Conservation (phyloP, 2,888 invertebrate species). For the Allophyes oxyacanthae region DNA sequence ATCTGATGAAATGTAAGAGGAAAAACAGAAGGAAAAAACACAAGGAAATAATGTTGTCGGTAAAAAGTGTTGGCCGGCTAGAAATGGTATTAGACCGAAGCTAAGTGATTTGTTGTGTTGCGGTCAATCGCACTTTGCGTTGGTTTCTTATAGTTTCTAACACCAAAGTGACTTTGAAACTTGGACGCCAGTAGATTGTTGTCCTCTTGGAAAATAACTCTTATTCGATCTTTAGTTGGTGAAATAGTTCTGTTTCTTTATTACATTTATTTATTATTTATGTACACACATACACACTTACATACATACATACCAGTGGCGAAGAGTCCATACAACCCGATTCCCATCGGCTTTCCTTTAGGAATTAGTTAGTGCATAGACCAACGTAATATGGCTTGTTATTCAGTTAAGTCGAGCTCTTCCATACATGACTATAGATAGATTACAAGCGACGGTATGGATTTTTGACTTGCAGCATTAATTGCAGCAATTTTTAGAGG, state of each 20-base stretch:
- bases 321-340: too few relatives aligned
- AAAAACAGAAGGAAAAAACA: constrained; percentile 43
- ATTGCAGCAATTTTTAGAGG: too few relatives aligned
- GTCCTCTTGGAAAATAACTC: constrained; percentile 21
- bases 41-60: constrained; percentile 51
- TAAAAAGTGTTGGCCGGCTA: constrained; percentile 62
- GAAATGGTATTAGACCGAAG: constrained; percentile 71
- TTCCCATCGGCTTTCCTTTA: too few relatives aligned
- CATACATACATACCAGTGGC: too few relatives aligned
- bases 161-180: constrained; percentile 71
- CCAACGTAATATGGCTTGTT: too few relatives aligned
- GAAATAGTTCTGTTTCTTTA: neutral
- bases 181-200: constrained; percentile 43
- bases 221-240: constrained; percentile 5
- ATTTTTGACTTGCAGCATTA: too few relatives aligned
- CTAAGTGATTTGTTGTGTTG: constrained; percentile 86
- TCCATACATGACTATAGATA: too few relatives aligned
- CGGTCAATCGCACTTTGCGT: constrained; percentile 79
- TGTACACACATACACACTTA: too few relatives aligned
- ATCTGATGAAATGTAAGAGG: constrained; percentile 56
- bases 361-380: too few relatives aligned
- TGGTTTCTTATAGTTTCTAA: constrained; percentile 70
- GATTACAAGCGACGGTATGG: too few relatives aligned
- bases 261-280: too few relatives aligned
- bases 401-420: too few relatives aligned